phyloP scores from a whole-genome alignment of 1,140 invertebrate genomes.

The Camponotus pennsylvanicus region DNA sequence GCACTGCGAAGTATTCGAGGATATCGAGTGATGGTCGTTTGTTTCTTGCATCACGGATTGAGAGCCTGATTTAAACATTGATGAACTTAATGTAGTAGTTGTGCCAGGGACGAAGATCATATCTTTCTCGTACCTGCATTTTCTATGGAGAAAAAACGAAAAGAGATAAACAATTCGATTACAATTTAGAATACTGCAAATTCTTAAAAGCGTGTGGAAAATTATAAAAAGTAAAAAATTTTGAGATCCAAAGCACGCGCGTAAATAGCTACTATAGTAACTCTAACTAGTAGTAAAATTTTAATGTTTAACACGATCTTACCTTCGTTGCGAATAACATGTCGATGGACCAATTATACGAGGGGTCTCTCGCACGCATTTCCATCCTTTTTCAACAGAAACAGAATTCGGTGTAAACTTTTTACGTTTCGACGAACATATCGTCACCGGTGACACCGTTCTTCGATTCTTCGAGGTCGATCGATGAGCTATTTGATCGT shows the following conservation, averaged over 20 bases:
- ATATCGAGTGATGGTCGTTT: conserved; percentile 1
- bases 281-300: no score
- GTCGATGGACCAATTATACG: background rate
- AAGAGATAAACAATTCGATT: background rate
- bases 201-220: background rate
- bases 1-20: background rate
- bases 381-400: background rate
- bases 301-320: conserved; percentile 8
- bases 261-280: no score
- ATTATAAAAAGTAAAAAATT: background rate
- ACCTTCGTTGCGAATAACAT: conserved; percentile 39
- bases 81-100: background rate
- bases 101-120: background rate
- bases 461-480: background rate
- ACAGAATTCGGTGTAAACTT: background rate
- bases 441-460: background rate
- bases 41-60: conserved; percentile 40
- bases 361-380: background rate
- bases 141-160: background rate
- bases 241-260: no score
- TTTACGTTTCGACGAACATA: conserved; percentile 24
- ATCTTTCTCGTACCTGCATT: conserved; percentile 23
- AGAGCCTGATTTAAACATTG: conserved; percentile 11
- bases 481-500: background rate
- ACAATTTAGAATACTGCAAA: background rate